A percentile compares a stretch with the other conserved stretches of the same genome.
phyloP scores from a whole-genome alignment of 2,888 invertebrate species.

The Bellardia pandia region DNA sequence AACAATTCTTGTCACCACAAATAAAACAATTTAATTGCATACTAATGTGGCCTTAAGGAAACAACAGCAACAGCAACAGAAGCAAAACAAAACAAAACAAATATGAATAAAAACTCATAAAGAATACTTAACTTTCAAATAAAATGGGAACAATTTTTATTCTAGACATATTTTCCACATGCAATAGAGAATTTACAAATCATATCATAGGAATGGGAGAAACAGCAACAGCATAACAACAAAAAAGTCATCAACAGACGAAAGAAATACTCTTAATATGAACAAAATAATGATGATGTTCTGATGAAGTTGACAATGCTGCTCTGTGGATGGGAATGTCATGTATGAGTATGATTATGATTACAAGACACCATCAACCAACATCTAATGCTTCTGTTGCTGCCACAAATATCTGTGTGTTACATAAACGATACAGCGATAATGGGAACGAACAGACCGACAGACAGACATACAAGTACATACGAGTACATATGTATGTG shows the following conservation, averaged over 20 bases:
- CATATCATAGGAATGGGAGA: slow-evolving; percentile 15
- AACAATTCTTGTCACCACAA: slow-evolving; percentile 72
- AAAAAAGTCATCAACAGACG: slow-evolving; percentile 60
- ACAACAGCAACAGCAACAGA: slow-evolving; percentile 37
- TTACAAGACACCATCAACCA: slow-evolving; percentile 47
- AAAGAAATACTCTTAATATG: slow-evolving; percentile 53
- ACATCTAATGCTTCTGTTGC: slow-evolving; percentile 52
- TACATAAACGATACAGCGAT: slow-evolving; percentile 37
- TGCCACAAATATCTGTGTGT: slow-evolving; percentile 32
- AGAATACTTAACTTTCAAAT: slow-evolving; percentile 59
- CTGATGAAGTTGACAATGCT: slow-evolving; percentile 11
- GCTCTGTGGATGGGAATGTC: slow-evolving; percentile 43
- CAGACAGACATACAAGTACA: not conserved
- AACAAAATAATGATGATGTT: slow-evolving; percentile 7
- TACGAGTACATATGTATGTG: not conserved
- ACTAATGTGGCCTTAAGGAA: slow-evolving; percentile 71
- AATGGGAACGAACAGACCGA: slow-evolving; percentile 25
- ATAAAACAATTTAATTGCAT: slow-evolving; percentile 74
- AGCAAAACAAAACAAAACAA: not conserved
- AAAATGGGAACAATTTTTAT: slow-evolving; percentile 62
- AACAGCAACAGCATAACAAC: slow-evolving; percentile 8
- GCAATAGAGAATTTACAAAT: slow-evolving; percentile 27
- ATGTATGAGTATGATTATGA: slow-evolving; percentile 52
- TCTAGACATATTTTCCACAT: slow-evolving; percentile 42
- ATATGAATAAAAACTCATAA: slow-evolving; percentile 32